Conservation (phyloP, 2,888 invertebrate genomes). For the Himalopsyche kuldschensis region DNA sequence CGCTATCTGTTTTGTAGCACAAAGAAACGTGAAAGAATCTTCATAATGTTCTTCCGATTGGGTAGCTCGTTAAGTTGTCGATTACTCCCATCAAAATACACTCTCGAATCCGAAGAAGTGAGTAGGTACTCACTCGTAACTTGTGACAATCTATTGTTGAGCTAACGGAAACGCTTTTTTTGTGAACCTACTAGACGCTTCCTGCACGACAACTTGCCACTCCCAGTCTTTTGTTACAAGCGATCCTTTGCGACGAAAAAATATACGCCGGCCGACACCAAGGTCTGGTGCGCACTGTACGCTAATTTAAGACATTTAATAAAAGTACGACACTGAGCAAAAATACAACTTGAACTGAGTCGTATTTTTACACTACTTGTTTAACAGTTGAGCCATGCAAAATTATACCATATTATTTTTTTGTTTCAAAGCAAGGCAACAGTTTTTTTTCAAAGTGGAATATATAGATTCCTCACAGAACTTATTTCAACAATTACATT, state of each 20-base stretch:
- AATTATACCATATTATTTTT: too few relatives aligned
- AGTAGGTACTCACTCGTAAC: background rate
- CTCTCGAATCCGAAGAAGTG: background rate
- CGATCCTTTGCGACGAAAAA: background rate
- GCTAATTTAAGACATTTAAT: background rate
- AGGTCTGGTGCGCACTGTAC: background rate
- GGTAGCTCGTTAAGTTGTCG: background rate
- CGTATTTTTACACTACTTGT: too few relatives aligned
- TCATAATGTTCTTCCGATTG: background rate
- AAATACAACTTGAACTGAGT: too few relatives aligned
- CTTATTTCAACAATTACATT: too few relatives aligned
- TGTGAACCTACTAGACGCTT: background rate
- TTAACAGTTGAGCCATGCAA: too few relatives aligned
- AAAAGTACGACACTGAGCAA: too few relatives aligned
- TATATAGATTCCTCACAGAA: too few relatives aligned
- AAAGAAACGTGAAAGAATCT: background rate
- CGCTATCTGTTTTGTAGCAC: background rate
- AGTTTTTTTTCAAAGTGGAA: too few relatives aligned
- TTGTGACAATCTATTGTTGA: background rate
- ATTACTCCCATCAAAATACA: background rate
- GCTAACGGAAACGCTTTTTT: background rate
- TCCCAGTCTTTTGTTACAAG: background rate
- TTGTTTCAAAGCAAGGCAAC: too few relatives aligned
- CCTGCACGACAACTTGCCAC: background rate
- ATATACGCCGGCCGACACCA: background rate